Evolutionary conservation across 2,113 vertebrate species (phyloP), one percentile per base, ranked within the genome.

Genomic region (Dromaius novaehollandiae): DNA sequence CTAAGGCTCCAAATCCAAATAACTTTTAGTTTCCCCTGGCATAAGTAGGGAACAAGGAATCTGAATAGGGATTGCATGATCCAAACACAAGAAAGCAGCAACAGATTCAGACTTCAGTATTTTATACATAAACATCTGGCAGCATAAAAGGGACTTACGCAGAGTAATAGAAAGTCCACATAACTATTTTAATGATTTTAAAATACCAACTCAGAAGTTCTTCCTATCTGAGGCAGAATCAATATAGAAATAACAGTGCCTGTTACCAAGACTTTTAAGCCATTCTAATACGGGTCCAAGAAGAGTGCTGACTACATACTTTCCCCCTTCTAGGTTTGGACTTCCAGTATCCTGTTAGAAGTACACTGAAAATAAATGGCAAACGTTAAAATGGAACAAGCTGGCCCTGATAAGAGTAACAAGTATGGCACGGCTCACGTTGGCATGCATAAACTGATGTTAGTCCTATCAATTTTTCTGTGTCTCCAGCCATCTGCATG

Each of bases 321-420:
- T 1, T 0, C 9, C 34, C 9, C 34, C 40, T 78, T 42, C 77
- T 11, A 17, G 3, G 0, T 30, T 15, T 4, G 21, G 9, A 34
- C 22, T 77, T 81, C 30, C 21, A 73, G 30, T 16, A 74, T 8
- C 26, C 58, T 5, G 0, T 4, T 61, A 11, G 5, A 30, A 73
- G 68, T 51, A 40, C 4, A 81, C 4, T 19, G 46, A 25, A 36
- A 38, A 15, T n/a, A 48, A 73, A 6, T 0, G 5, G 56, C 26
- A 61, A 61, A 30, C 18, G 77, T 16, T 13, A 6, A 36, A 50
- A 2, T 26, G 9, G 6, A 77, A 30, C 30, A 71, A 38, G 13
- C 2, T 50, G 22, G 16, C 9, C 46, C 20, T 19, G 34, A 76
- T 44, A 7, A 60, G 20, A 44, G 5, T 3, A 76, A 64, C 0